Base-by-base conservation (phyloP, 2,113 vertebrate species). In the Lophius piscatorius region DNA sequence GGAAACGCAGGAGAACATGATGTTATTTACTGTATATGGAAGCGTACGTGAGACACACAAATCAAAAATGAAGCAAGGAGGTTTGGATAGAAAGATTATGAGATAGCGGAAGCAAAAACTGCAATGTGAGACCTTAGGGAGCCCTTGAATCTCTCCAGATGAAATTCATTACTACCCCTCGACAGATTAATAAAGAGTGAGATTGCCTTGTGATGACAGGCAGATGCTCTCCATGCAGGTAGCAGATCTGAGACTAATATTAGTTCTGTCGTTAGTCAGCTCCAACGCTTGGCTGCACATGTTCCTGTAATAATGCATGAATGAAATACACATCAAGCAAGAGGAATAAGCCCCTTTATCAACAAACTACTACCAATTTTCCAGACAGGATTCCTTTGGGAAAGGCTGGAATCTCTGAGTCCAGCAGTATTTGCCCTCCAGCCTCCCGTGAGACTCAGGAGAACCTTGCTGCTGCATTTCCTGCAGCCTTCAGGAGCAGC, bases 151-250 rank as follows among this genome's bases (percentile, higher is more conserved):
- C 56, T 70, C 64, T 78, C 72, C 67, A 49, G 39, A 81, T 60
- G 59, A 72, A 67, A 80, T 69, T 68, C 47, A 81, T 86, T 63
- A 70, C 36, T 28, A 58, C 61, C 65, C 51, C 31, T 63, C 26
- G 41, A 42, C 62, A 57, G 67, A 74, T 82, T 74, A 64, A 69
- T 63, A 58, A 70, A 73, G 65, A 73, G 48, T 13, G 36, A 68
- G 51, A 71, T 57, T 57, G 48, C 61, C 64, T 54, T 57, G 49
- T 71, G 70, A 70, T 84, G 74, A 80, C 23, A 14, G 74, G 64
- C 80, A 78, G 75, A 84, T 81, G 81, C 73, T 81, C 51, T 76
- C 75, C 28, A 34, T 47, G 73, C 75, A 85, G 81, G 82, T 74
- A 63, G 73, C 21, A 3, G 49, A 63, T 71, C 51, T 21, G 36